Conservation (phyloP, 1,140 invertebrate species). For the Condylostylus longicornis region DNA sequence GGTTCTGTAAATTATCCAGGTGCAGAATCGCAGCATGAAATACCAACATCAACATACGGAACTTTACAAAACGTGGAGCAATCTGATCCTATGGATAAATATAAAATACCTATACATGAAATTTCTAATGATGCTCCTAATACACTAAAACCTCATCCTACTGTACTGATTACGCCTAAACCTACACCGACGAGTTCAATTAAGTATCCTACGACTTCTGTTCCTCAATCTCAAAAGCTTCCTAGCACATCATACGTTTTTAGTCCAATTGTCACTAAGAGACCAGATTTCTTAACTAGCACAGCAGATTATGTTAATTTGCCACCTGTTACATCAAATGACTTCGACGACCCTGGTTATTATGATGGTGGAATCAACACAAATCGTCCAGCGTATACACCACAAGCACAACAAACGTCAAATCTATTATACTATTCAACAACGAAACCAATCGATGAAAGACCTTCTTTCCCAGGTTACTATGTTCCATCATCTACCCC, state of each 20-base stretch:
- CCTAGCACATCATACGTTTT: slow-evolving; percentile 41
- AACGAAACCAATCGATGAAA: slow-evolving; percentile 19
- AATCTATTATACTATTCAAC: slow-evolving; percentile 9
- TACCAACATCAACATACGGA: slow-evolving; percentile 8
- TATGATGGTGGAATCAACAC: slow-evolving; percentile 22
- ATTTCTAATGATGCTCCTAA: slow-evolving; percentile 12
- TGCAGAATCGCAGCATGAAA: slow-evolving; percentile 16
- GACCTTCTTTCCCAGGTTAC: slow-evolving; percentile 26
- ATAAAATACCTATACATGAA: slow-evolving; percentile 25
- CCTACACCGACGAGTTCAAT: slow-evolving; percentile 35
- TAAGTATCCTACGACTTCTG: slow-evolving; percentile 12
- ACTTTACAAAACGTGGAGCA: slow-evolving; percentile 1
- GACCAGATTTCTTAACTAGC: slow-evolving; percentile 11
- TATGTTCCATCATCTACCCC: slow-evolving; percentile 29
- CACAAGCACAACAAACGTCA: slow-evolving; percentile 18
- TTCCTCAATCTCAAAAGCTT: slow-evolving; percentile 4
- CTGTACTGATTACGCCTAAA: slow-evolving; percentile 43
- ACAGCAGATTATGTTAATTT: slow-evolving; percentile 10
- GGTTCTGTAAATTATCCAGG: slow-evolving; percentile 17
- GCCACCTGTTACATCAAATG: slow-evolving; percentile 17
- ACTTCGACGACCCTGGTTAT: slow-evolving; percentile 30
- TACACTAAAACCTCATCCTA: slow-evolving; percentile 35
- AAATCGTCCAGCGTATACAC: slow-evolving; percentile 15
- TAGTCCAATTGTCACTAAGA: slow-evolving; percentile 29
- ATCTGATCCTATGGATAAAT: slow-evolving; percentile 5